Evolutionary conservation across 2,888 invertebrate species (phyloP), one percentile per base, ranked within the genome.

Genomic region (Leucozona laternaria): DNA sequence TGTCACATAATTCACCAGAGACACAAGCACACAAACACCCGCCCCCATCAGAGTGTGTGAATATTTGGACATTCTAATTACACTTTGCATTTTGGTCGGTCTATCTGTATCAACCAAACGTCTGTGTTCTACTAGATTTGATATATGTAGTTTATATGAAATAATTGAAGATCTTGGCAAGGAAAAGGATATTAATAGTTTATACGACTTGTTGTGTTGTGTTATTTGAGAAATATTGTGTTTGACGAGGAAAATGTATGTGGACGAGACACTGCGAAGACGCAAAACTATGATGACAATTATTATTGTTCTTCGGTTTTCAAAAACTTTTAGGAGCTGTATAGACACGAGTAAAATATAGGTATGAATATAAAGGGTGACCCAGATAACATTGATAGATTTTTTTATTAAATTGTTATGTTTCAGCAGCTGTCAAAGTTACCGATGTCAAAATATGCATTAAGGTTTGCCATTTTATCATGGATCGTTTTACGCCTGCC

Each of bases 41-140:
- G n/a, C n/a, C 15, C 20, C 20, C 20, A 15, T 7, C 2, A 6
- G 4, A 48, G 64, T 75, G 86, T 88, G 88, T 80, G 82, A 80
- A 85, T 88, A 80, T 88, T 88, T 86, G 88, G 85, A 86, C 85
- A 88, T 88, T 88, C 79, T 88, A 88, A 88, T 88, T 88, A 88
- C 85, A 86, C 68, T 83, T 82, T 82, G 76, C 70, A 66, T 50
- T 79, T 68, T 25, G 71, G 55, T 71, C 4, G 34, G 15, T 31
- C 45, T 25, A 25, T 45, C 6, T 28, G 4, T 4, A 60, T 22
- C 58, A 58, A 58, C 34, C 20, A 58, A 60, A 37, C 40, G 8
- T 25, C 13, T 43, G 43, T 45, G 11, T 20, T 31, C 10, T 28
- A 28, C n/a, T 45, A 15, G n/a, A 3, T 13, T 10, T 28, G 6